Base-by-base conservation (phyloP, 2,797 vertebrate species). In the Anguilla pacifica region DNA sequence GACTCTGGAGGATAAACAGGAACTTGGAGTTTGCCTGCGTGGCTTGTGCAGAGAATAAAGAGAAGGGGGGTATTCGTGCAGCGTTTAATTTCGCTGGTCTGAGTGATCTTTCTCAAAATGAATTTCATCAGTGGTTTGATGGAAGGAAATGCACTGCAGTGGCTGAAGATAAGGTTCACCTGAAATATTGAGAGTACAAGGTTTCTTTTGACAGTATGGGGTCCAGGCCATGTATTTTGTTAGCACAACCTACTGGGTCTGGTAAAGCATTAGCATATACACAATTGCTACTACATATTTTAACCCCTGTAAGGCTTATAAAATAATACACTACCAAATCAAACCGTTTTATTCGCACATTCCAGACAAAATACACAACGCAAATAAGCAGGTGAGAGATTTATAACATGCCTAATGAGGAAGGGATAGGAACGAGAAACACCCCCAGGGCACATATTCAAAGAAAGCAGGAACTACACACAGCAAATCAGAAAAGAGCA, bases 61-160 rank as follows among this genome's bases (percentile, higher is more conserved):
- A 59, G 57, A 59, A 59, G 15, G 3, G 57, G 17, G 13, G 15
- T 59, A 59, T 59, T 59, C 57, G 89, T 89, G 86, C 57, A 61
- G 43, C 79, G 84, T 91, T 92, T 94, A 92, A 95, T 95, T 94
- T 91, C 91, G 91, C 94, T 90, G 79, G 89, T 90, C 92, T 93
- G 86, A 90, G 93, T 92, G 91, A 93, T 92, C 89, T 91, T 84
- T 92, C 86, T 84, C 74, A 88, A 77, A 89, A 89, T 46, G 70
- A 89, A 59, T 59, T 59, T 59, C 57, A 59, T 59, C 57, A 59
- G 57, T 3, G 57, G 57, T 59, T 17, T 59, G 86, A 55, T 55
- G 79, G 19, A 61, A 51, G 25, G 77, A 84, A 70, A 86, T 72
- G 43, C 84, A 87, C 22, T 28, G 64, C n/a, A 70, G 57, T 59